phyloP scores from a whole-genome alignment of 35 echinoderm and acorn worm species.

The Lytechinus variegatus region DNA sequence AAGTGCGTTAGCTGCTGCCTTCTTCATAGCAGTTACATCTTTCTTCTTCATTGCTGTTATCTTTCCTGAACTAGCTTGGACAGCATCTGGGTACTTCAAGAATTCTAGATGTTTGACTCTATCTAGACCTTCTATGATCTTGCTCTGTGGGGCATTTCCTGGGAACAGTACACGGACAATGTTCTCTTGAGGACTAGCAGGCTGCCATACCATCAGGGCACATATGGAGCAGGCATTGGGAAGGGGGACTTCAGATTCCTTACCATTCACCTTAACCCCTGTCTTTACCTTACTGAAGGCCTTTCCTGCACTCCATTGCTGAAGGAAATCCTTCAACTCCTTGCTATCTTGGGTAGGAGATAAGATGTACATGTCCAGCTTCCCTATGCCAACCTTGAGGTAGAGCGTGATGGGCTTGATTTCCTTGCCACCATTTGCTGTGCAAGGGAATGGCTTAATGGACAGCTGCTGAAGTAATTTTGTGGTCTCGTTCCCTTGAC shows the following conservation, averaged over 20 bases:
- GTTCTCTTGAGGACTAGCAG: slow-evolving; percentile 83
- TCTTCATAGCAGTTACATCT: slow-evolving; percentile 20
- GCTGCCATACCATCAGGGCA: slow-evolving; percentile 98
- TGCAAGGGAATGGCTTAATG: slow-evolving; percentile 83
- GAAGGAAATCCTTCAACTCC: slow-evolving; percentile 96
- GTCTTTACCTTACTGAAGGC: slow-evolving; percentile 91
- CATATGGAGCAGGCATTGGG: slow-evolving; percentile 92
- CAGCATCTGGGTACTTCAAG: slow-evolving; percentile 76
- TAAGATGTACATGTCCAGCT: slow-evolving; percentile 96
- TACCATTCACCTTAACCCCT: slow-evolving; percentile 93
- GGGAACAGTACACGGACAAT: slow-evolving; percentile 96
- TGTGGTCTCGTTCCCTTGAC: slow-evolving; percentile 74
- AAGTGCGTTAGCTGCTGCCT: slow-evolving; percentile 44
- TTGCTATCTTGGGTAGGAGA: slow-evolving; percentile 90
- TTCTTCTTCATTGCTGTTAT: slow-evolving; percentile 62
- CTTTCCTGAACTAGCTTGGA: slow-evolving; percentile 62
- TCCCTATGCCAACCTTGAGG: slow-evolving; percentile 96
- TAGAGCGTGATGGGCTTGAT: slow-evolving; percentile 97
- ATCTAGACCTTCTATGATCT: slow-evolving; percentile 94
- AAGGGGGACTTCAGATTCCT: slow-evolving; percentile 79
- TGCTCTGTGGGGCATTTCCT: slow-evolving; percentile 96
- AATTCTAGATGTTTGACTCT: slow-evolving; percentile 93
- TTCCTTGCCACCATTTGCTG: slow-evolving; percentile 67
- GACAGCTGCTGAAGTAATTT: slow-evolving; percentile 81
- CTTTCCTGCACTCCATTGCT: slow-evolving; percentile 84